Evolutionary conservation across 2,888 invertebrate genomes (phyloP), one percentile per base, ranked within the genome.

Genomic region (Mallateleia sp.): DNA sequence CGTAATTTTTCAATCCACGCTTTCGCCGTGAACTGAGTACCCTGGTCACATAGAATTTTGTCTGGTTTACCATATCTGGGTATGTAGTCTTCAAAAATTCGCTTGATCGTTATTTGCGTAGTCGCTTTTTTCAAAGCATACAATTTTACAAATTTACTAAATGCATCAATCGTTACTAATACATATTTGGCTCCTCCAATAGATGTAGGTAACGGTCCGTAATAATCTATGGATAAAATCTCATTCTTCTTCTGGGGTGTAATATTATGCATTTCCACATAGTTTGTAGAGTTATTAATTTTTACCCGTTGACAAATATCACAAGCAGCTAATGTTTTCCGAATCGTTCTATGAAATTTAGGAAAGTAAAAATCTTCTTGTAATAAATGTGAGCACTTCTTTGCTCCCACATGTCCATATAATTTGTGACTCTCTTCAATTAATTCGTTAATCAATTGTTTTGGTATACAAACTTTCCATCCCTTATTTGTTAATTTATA

Each of bases 71-170:
- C 83, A 66, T 60, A 52, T 6, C 3, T 24, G 0, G 62, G 71
- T 11, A 89, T 77, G 42, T 83, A 87, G 15, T 66, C 75, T 0
- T 54, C 14, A 24, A 87, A 86, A 14, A 85, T 67, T 28, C 62
- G 67, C 2, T 62, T 62, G 0, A 89, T 67, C 0, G 78, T 85
- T 8, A 66, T 18, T 11, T 32, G 28, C 2, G 87, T 84, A 0
- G 66, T 69, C 4, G 82, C 85, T 25, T 34, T 85, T 62, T 60
- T 69, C 0, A 88, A n/a, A n/a, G 84, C 75, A 54, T 85, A 87
- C 74, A n/a, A n/a, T n/a, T n/a, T n/a, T n/a, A n/a, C n/a, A n/a
- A n/a, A n/a, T n/a, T n/a, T n/a, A n/a, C n/a, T n/a, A n/a, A n/a
- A n/a, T n/a, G n/a, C n/a, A n/a, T n/a, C n/a, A n/a, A n/a, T n/a